Base-by-base conservation (phyloP, 2,797 vertebrate species). In the Cyclura pinguis region DNA sequence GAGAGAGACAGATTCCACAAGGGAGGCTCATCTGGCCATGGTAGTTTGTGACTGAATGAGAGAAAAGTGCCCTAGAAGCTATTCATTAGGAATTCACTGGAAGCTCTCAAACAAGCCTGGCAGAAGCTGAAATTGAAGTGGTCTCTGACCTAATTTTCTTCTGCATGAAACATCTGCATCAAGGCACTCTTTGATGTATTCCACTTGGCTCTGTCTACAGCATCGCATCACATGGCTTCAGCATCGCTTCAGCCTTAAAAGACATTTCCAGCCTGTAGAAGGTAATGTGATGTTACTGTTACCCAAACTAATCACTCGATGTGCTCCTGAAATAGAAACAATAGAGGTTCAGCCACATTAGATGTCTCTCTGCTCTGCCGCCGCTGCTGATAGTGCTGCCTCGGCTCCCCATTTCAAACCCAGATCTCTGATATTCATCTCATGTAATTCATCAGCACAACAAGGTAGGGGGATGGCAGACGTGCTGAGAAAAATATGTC, bases 121-220 rank as follows among this genome's bases (percentile, higher is more conserved):
- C 97, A 97, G 97, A 97, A 98, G 97, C 97, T 98, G 97, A 98
- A 98, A 98, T 98, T 97, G 98, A 98, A 98, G 97, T 98, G 97
- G 97, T 97, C 97, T 98, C 96, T 98, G 97, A 98, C 97, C 97
- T 98, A 98, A 98, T 98, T 98, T 98, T 98, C 97, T 97, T 97
- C 97, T 98, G 97, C 97, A 97, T 97, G 97, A 98, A 98, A 98
- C 97, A 98, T 98, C 97, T 98, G 97, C 98, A 97, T 97, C 96
- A 97, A 97, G 98, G 97, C 97, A 96, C 95, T 97, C 97, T 98
- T 98, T 98, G 97, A 98, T 98, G 97, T 98, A 97, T 98, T 98
- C 97, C 97, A 97, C 97, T 98, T 98, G 97, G 97, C 97, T 98
- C 97, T 97, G 97, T 97, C 97, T 98, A 97, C 95, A 95, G 97